phyloP scores from a whole-genome alignment of 2,113 vertebrate genomes.

The Datnioides undecimradiatus region DNA sequence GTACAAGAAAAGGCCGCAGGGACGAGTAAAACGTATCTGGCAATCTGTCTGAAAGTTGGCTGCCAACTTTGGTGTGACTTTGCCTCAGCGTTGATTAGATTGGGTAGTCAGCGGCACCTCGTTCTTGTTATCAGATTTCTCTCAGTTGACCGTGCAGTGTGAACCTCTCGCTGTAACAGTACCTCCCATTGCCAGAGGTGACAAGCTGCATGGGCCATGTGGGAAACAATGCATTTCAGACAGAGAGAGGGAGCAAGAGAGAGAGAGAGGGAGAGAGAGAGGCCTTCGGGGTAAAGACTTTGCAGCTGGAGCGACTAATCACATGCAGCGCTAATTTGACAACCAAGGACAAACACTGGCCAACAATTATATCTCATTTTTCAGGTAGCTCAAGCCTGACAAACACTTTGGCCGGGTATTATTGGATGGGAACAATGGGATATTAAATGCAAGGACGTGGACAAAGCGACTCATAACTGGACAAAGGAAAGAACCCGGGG shows the following conservation, averaged over 20 bases:
- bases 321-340: conserved; percentile 42
- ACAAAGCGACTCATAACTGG: conserved; percentile 10
- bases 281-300: conserved; percentile 21
- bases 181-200: conserved; percentile 3
- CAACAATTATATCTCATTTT: conserved; percentile 52
- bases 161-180: neutral
- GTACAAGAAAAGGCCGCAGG: neutral
- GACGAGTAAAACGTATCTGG: conserved; percentile 11
- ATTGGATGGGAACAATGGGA: conserved; percentile 12
- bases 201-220: neutral
- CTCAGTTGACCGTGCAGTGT: conserved; percentile 45
- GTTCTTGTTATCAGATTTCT: conserved; percentile 42
- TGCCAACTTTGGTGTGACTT: conserved; percentile 45
- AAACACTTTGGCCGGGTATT: conserved; percentile 8
- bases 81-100: conserved; percentile 29
- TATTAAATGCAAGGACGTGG: conserved; percentile 29
- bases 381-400: conserved; percentile 41
- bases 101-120: conserved; percentile 6
- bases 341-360: conserved; percentile 51
- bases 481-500: neutral
- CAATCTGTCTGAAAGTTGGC: conserved; percentile 44
- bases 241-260: neutral
- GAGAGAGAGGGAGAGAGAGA: neutral
- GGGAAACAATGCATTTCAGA: conserved; percentile 20
- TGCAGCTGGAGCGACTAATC: conserved; percentile 42